A percentile compares a stretch with the other conserved stretches of the same genome.
These are phyloP conservation scores for Limnephilus auricula DNA, from an alignment of 2,888 invertebrate species.

Conservation along the genomic window DNA sequence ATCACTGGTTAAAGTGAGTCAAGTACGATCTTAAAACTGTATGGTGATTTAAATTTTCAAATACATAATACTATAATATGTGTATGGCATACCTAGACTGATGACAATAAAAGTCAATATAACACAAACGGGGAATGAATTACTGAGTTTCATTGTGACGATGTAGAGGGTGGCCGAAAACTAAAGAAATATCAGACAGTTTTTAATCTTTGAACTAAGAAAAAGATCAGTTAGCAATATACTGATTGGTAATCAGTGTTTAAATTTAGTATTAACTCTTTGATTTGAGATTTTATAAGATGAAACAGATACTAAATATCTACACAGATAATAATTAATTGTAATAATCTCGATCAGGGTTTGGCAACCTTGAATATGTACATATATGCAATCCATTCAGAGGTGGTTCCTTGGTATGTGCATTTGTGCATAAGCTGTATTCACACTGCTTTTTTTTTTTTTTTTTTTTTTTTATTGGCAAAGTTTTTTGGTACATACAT, in stretches of 20 bases:
- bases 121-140: background rate
- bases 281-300: background rate
- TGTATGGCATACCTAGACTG: slow-evolving; percentile 5
- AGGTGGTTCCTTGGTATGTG: too few species aligned
- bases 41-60: too few species aligned
- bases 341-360: background rate
- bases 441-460: too few species aligned
- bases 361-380: background rate
- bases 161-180: background rate
- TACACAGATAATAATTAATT: background rate
- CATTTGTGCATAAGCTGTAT: too few species aligned
- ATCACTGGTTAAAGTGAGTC: background rate
- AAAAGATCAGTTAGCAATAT: background rate
- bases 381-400: too few species aligned
- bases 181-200: background rate
- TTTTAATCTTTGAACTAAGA: background rate
- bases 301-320: background rate
- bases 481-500: too few species aligned
- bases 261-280: background rate
- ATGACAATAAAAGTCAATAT: background rate
- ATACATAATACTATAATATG: too few species aligned
- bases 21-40: too few species aligned
- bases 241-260: background rate
- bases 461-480: too few species aligned
- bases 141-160: background rate